Evolutionary conservation across 2,797 vertebrate genomes (phyloP), one percentile per base, ranked within the genome.

Genomic region (Micropoecilia bifurca): DNA sequence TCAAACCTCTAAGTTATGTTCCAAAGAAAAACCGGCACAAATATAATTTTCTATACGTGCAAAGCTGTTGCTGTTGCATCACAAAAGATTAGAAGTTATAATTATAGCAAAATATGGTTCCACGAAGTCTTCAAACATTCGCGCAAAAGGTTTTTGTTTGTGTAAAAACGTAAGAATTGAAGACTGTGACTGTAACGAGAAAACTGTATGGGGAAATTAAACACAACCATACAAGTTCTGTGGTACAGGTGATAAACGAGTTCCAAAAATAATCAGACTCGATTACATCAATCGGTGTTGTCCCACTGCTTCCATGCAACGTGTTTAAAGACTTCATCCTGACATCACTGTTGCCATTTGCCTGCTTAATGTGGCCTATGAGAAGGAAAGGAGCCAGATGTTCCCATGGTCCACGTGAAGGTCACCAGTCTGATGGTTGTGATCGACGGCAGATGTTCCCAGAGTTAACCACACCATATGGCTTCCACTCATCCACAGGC

Each of bases 401-500:
- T 91, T 92, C 77, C 78, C 71, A 76, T 73, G 43, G 68, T 14
- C 59, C 80, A 80, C 77, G 74, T 83, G 90, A 93, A 95, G 90
- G 94, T 93, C 93, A 41, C 66, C 78, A 13, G 76, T 45, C 61
- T 83, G 48, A 81, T 55, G 78, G 83, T 71, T 36, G 80, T 92
- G 94, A 95, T 87, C 61, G 78, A 59, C 84, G 89, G 87, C 95
- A 95, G 95, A 93, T 95, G 95, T 95, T 92, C 76, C 39, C 82
- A 13, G 71, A 73, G 88, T 92, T 82, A 95, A 94, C 88, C 83
- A 80, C 59, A 90, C 93, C 95, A 95, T 95, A 96, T 95, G 95
- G 89, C 92, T 3, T 53, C 81, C 73, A 79, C 92, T 92, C 76
- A 84, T 86, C 84, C 77, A 7, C 0, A 73, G 83, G 86, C 91